Conservation (phyloP, 2,113 vertebrate genomes). For the Sula dactylatra region DNA sequence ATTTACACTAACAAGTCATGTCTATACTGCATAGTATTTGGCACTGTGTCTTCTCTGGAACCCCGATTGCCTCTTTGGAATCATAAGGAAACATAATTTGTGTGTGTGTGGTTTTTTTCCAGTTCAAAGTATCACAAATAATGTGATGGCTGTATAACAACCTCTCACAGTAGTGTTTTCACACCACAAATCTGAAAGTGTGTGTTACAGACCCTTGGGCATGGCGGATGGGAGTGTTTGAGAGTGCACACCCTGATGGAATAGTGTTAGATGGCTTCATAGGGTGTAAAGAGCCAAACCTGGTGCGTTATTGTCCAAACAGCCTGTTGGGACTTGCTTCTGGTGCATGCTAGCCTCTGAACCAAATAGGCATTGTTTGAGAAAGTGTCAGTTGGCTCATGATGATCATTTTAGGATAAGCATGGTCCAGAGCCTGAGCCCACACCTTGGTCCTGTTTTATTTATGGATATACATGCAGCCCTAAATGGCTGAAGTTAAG, state of each 20-base stretch:
- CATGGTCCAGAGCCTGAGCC: not conserved
- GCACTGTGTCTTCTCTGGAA: not conserved
- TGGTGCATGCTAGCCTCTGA: not conserved
- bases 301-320: not conserved
- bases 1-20: not conserved
- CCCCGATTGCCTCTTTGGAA: not conserved
- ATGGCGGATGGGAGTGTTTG: not conserved
- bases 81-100: not conserved
- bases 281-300: not conserved
- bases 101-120: accelerated
- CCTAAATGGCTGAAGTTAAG: not conserved
- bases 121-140: not conserved
- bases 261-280: not conserved
- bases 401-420: not conserved
- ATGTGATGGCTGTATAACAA: not conserved
- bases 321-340: not conserved
- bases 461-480: not conserved
- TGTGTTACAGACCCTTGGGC: not conserved
- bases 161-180: not conserved
- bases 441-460: not conserved
- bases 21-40: not conserved
- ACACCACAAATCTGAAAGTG: not conserved
- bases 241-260: not conserved
- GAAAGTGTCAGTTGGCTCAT: not conserved
- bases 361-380: not conserved